Conservation (phyloP, 2,113 vertebrate genomes). For the Daubentonia madagascariensis region DNA sequence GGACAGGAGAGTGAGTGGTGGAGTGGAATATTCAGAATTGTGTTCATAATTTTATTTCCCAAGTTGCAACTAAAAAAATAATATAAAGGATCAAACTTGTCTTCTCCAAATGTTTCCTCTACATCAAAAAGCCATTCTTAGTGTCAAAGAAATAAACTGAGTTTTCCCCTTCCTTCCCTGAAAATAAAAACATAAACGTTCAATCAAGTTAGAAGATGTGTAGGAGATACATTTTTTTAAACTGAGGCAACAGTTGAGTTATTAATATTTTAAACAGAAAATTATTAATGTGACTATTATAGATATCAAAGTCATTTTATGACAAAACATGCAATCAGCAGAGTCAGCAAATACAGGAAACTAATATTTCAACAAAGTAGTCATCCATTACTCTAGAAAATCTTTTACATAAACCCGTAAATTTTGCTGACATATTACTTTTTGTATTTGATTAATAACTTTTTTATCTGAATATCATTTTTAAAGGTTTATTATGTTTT, state of each 20-base stretch:
- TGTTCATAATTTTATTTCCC: slow-evolving; percentile 18
- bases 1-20: not conserved
- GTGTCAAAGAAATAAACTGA: not conserved
- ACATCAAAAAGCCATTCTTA: not conserved
- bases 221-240: not conserved
- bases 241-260: not conserved
- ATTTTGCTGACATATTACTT: not conserved
- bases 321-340: not conserved
- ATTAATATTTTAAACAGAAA: slow-evolving; percentile 6
- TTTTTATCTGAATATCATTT: not conserved
- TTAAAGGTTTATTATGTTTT: not conserved
- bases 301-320: not conserved
- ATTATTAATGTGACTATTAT: not conserved
- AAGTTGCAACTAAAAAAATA: not conserved
- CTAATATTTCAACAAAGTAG: not conserved
- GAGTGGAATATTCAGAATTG: not conserved
- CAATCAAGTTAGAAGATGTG: not conserved
- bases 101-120: not conserved
- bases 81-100: not conserved
- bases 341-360: not conserved
- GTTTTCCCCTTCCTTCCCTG: not conserved
- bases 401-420: not conserved
- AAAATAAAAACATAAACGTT: not conserved
- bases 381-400: not conserved
- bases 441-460: not conserved